Evolutionary conservation across 1,140 invertebrate genomes (phyloP).

Genomic region (Manduca sexta): DNA sequence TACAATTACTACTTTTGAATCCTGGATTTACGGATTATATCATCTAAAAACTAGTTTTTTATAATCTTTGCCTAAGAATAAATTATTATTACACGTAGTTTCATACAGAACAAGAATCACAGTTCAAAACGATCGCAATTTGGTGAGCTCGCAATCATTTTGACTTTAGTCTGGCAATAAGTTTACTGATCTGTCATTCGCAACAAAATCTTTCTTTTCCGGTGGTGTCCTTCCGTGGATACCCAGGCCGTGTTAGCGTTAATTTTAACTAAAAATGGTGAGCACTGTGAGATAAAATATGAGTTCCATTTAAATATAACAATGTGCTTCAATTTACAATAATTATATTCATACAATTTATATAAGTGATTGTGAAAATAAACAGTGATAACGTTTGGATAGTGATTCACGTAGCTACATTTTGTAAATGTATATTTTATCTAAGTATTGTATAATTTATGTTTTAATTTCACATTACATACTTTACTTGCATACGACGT

Average conservation of each 20-base stretch:
- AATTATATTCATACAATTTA: not conserved
- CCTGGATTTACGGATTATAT: too few relatives aligned
- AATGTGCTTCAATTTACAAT: not conserved
- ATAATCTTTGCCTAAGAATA: too few relatives aligned
- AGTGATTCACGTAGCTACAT: constrained; percentile 1
- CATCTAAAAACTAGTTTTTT: too few relatives aligned
- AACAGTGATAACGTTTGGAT: constrained; percentile 1
- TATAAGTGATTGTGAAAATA: constrained; percentile 10
- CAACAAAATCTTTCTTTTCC: constrained; percentile 5
- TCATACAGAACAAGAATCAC: too few relatives aligned
- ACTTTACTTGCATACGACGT: not conserved
- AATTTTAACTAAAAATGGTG: constrained; percentile 4
- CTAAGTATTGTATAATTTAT: not conserved
- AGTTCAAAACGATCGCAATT: too few relatives aligned
- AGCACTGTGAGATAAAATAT: not conserved
- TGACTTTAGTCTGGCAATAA: not conserved
- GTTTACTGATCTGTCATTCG: not conserved
- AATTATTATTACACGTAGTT: too few relatives aligned
- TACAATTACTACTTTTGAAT: too few relatives aligned
- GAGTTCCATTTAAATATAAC: not conserved
- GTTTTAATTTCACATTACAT: not conserved
- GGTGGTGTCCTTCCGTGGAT: constrained; percentile 4
- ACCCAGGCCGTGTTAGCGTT: not conserved
- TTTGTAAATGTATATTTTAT: not conserved
- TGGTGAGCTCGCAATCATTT: too few relatives aligned